Evolutionary conservation across 1,140 invertebrate species (phyloP), one percentile per base, ranked within the genome.

Genomic region (Drosophila ercepeae): DNA sequence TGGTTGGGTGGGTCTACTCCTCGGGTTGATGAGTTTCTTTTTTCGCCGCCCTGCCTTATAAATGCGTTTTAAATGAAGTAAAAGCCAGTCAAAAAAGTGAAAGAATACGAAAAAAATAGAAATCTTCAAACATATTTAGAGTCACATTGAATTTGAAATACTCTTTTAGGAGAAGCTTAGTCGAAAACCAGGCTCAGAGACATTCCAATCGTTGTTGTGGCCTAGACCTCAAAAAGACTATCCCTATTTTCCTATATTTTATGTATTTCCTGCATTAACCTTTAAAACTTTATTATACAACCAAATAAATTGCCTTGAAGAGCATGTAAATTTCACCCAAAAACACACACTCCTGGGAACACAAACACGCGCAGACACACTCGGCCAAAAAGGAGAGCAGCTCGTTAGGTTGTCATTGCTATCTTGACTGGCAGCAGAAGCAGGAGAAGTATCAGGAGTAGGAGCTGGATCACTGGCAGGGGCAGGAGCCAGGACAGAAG

Each of bases 61-160:
- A 88, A 88, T 88, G 82, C 82, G 82, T 88, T 88, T 88, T 88
- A 88, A 88, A 88, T 88, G 82, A 88, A 88, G 82, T 84, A 84
- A 84, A 86, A 76, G 72, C 76, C 81, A 88, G 81, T 73, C 76
- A 59, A 82, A 75, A 75, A 74, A 74, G 42, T 36, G 23, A 44
- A 9, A 16, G 25, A 71, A 60, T 60, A 60, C 32, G 21, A 13
- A 57, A 42, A 21, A 53, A 71, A 59, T 45, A 32, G 23, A 49
- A 65, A 50, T 51, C 53, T 53, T 16, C 11, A 29, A 14, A 4
- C 6, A 39, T 18, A 11, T 25, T 14, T 9, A 18, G 0, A 21
- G 18, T 2, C 29, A 39, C 9, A 32, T 16, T 45, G 45, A 50
- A 51, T 16, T 25, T 3, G 0, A 21, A 32, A 51, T 72, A 25